Base-by-base conservation (phyloP, 2,888 invertebrate species). In the Gisinianus flammeolus region DNA sequence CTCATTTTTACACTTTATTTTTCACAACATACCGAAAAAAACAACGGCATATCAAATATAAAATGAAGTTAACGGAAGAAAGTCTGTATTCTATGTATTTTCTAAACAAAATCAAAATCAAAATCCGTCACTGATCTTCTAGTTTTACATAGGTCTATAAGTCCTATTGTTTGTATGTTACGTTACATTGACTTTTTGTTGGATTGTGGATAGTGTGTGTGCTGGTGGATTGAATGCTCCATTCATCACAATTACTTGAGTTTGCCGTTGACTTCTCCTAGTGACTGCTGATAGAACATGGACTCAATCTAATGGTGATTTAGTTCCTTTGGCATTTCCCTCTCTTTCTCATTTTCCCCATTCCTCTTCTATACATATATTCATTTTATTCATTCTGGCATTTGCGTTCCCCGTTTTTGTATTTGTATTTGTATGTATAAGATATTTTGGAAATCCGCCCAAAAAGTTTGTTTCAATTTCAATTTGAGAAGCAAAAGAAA, bases 241-340 rank as follows among this genome's bases (percentile, higher is more conserved):
- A 71, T 71, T 71, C 71, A 71, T 71, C 71, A 71, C 56, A 71
- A 71, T 71, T 71, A 71, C 56, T 71, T 56, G 52, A 66, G 30
- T 26, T 66, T 66, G 30, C 66, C 66, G 66, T 66, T 66, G 66
- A 66, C 66, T 66, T 66, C 26, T 30, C 19, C 66, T 66, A 19
- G 12, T 62, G 22, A 62, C 26, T n/a, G 24, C 22, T 62, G 62
- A 62, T 24, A 62, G 62, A 22, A 12, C 26, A 26, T 22, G 62
- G 26, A 26, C 62, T 62, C 62, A 62, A 62, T 62, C 62, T 62
- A 62, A 62, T 62, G 62, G 62, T 62, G 62, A 62, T 62, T 62
- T 62, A 62, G 62, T 62, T 62, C 28, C 66, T 30, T 26, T 16
- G 31, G 1, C 31, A 12, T 26, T 30, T 31, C 16, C 31, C 31